Base-by-base conservation (phyloP, 2,113 vertebrate genomes). In the Dasyurus viverrinus region DNA sequence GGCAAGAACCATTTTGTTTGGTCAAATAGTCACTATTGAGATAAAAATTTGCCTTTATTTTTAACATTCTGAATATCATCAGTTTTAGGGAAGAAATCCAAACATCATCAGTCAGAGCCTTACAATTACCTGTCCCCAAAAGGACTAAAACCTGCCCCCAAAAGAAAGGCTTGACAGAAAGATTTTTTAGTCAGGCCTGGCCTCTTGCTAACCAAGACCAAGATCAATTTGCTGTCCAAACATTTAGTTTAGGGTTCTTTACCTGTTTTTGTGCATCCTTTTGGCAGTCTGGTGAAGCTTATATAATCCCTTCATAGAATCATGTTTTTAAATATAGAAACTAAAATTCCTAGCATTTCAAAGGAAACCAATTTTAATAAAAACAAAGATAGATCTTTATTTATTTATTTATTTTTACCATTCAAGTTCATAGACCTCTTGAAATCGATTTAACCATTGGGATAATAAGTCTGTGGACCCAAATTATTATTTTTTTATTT, bases 1-100 rank as follows among this genome's bases (percentile, higher is more conserved):
- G 26, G 50, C 12, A 16, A 8, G 19, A 16, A 3, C 7, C 22
- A 3, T 36, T n/a, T 68, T 68, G 30, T 68, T 68, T 68, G 60
- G 30, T 36, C 4, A 22, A 42, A 93, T 68, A 68, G 30, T 68
- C 12, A 36, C 30, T 54, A 11, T 46, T 4, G 16, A 2, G 3
- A 0, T 0, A 0, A 30, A 22, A 27, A 22, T 0, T 25, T 8
- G 2, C 36, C 11, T 91, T 54, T 26, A 1, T 0, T 0, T 47
- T 16, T 22, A 8, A n/a, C 2, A 0, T 60, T 53, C 1, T 52
- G 23, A 42, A 10, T 16, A 7, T 26, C 11, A n/a, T 24, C 53
- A 50, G 3, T 0, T 0, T 68, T 68, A 68, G 57, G 30, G 57
- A 2, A 60, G 57, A 60, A 60, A 60, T 60, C 27, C 27, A 60